Evolutionary conservation across 1,140 invertebrate species (phyloP).

Genomic region (Dysdera silvatica): DNA sequence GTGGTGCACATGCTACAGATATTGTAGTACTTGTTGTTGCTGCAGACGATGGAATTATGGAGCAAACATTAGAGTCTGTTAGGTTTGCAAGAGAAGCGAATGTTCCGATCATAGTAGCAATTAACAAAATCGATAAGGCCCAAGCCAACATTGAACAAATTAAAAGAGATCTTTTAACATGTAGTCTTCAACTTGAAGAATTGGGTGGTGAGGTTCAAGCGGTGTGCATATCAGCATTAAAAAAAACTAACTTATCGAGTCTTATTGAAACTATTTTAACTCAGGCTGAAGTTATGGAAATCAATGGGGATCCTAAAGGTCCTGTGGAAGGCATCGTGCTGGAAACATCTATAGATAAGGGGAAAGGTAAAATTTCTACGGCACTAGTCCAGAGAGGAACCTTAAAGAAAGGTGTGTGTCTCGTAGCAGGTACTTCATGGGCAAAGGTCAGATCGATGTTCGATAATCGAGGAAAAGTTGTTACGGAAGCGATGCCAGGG

Average conservation of each 20-base stretch:
- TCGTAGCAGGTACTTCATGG: constrained; percentile 75
- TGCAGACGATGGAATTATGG: constrained; percentile 97
- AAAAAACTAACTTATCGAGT: constrained; percentile 63
- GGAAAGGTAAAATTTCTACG: constrained; percentile 74
- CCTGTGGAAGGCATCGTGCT: constrained; percentile 81
- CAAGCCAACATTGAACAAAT: constrained; percentile 48
- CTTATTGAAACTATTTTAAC: constrained; percentile 74
- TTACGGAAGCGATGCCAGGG: constrained; percentile 64
- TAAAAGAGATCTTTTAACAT: constrained; percentile 59
- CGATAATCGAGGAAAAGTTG: constrained; percentile 61
- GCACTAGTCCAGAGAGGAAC: constrained; percentile 83
- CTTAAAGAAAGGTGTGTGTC: constrained; percentile 64
- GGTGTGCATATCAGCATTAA: constrained; percentile 81
- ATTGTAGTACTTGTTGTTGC: constrained; percentile 94
- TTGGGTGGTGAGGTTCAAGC: constrained; percentile 86
- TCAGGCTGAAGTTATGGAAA: constrained; percentile 78
- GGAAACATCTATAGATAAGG: constrained; percentile 68
- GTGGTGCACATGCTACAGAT: constrained; percentile 88
- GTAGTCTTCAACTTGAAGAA: constrained; percentile 77
- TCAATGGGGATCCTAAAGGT: constrained; percentile 68
- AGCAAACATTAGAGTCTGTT: constrained; percentile 73
- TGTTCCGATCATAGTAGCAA: constrained; percentile 93
- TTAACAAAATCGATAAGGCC: constrained; percentile 95
- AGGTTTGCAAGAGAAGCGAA: constrained; percentile 51
- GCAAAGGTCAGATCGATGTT: constrained; percentile 80